phyloP scores from a whole-genome alignment of 2,888 invertebrate genomes.

The Yponomeuta cagnagella region DNA sequence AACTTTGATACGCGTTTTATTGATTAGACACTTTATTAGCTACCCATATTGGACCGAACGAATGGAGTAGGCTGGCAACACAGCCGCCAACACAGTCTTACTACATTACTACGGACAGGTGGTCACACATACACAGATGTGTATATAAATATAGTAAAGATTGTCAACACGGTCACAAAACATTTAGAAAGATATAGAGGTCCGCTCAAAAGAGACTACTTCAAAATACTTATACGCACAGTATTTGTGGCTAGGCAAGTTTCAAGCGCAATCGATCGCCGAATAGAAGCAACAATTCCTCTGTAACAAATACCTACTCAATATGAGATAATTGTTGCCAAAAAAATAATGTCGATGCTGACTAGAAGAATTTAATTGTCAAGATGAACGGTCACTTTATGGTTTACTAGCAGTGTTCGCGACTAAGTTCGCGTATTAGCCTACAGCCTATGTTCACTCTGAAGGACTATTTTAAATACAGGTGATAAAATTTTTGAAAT shows the following conservation, averaged over 20 bases:
- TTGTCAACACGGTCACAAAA: not conserved
- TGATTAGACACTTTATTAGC: not conserved
- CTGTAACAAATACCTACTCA: no score
- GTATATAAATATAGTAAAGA: not conserved
- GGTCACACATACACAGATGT: not conserved
- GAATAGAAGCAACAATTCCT: no score
- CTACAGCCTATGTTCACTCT: no score
- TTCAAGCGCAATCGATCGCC: no score
- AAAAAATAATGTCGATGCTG: no score
- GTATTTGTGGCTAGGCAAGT: not conserved
- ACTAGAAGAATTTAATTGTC: no score
- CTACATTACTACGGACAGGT: not conserved
- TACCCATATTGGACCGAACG: not conserved
- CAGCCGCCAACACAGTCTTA: not conserved
- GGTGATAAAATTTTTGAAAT: no score
- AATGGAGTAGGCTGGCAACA: not conserved
- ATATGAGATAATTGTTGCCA: no score
- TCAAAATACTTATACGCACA: not conserved
- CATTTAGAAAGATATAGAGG: not conserved
- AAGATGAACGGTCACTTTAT: no score
- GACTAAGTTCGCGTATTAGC: no score
- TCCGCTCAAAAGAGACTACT: not conserved
- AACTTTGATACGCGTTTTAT: not conserved
- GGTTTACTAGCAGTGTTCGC: no score
- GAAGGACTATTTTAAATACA: no score